Percentiles rank a stretch among this genome's conserved stretches.
Evolutionary conservation across 2,888 invertebrate species (phyloP).

Genomic region (Rambutsinella grinnellia): DNA sequence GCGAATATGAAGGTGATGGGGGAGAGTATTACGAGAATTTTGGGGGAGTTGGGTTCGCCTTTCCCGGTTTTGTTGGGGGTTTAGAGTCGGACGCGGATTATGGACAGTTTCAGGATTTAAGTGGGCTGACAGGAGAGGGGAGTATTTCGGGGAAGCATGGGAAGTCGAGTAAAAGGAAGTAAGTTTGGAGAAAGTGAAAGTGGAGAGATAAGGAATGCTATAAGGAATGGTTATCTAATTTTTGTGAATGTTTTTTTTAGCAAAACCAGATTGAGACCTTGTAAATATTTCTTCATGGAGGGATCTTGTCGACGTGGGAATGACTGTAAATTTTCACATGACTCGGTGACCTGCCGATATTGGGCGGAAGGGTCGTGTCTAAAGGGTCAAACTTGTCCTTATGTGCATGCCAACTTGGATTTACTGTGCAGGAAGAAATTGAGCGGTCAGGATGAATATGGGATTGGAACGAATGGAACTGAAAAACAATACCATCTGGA

Average conservation of each 20-base stretch:
- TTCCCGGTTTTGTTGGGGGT: slow-evolving; percentile 31
- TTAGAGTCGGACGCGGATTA: slow-evolving; percentile 62
- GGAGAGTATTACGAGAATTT: slow-evolving; percentile 55
- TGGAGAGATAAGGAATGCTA: too few species aligned
- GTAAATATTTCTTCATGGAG: slow-evolving; percentile 65
- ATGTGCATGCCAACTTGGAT: slow-evolving; percentile 55
- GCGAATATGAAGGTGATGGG: slow-evolving; percentile 55
- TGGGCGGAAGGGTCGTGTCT: slow-evolving; percentile 66
- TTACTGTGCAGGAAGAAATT: slow-evolving; percentile 40
- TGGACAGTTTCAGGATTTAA: slow-evolving; percentile 60
- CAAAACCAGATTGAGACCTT: slow-evolving; percentile 63
- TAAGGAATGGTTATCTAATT: too few species aligned
- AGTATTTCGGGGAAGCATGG: slow-evolving; percentile 58
- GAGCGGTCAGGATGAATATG: slow-evolving; percentile 36
- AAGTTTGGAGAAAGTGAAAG: too few species aligned
- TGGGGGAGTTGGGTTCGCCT: slow-evolving; percentile 42
- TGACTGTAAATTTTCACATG: slow-evolving; percentile 66
- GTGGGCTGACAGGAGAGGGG: slow-evolving; percentile 44
- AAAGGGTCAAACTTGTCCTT: slow-evolving; percentile 63
- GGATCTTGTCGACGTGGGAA: slow-evolving; percentile 64
- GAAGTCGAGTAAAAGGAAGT: slow-evolving; percentile 60
- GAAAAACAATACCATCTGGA: slow-evolving; percentile 64
- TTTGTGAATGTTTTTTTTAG: slow-evolving; percentile 15
- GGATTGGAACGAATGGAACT: slow-evolving; percentile 6
- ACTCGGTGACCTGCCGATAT: slow-evolving; percentile 65